Base-by-base conservation (phyloP, 2,797 vertebrate species). In the Danio albolineatus region DNA sequence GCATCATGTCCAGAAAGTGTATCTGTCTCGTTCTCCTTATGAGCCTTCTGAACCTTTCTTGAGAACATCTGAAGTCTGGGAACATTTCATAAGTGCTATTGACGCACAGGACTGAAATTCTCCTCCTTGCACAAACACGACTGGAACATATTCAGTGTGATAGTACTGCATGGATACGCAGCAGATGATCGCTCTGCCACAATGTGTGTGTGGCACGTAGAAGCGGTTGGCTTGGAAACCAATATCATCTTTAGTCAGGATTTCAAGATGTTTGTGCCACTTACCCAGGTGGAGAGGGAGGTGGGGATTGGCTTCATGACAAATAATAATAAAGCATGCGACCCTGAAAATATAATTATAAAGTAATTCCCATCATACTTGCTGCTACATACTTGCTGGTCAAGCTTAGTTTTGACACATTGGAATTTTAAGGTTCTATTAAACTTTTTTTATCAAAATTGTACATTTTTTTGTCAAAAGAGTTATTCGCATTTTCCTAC, bases 151-250 rank as follows among this genome's bases (percentile, higher is more conserved):
- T 73, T 76, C 79, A 69, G 76, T 53, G 60, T 67, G 48, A 79
- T 75, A 62, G 78, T 72, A 53, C 79, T 76, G 72, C 62, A 72
- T 59, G 38, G 65, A 69, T 76, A 67, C 57, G 39, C 74, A 66
- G 38, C 70, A 41, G 62, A 79, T 64, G 82, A 75, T 65, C 60
- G 38, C 73, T 57, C 79, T 57, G 48, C 73, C 65, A 62, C 66
- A 67, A 76, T 79, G 53, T 78, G 61, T 78, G 61, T 81, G 77
- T 82, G 65, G 56, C 69, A 57, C 81, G 73, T 79, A 56, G 54
- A 82, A 83, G 67, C 61, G 38, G 86, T 87, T 87, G 62, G 83
- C 84, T 71, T 84, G 85, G 84, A 85, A 86, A 89, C 86, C 80
- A 74, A 83, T 77, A 84, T 83, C 69, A 73, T 83, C 57, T 83